A percentile compares a stretch with the other conserved stretches of the same genome.
Evolutionary conservation across 1,140 invertebrate genomes (phyloP).

Genomic region (Cephus cinctus): DNA sequence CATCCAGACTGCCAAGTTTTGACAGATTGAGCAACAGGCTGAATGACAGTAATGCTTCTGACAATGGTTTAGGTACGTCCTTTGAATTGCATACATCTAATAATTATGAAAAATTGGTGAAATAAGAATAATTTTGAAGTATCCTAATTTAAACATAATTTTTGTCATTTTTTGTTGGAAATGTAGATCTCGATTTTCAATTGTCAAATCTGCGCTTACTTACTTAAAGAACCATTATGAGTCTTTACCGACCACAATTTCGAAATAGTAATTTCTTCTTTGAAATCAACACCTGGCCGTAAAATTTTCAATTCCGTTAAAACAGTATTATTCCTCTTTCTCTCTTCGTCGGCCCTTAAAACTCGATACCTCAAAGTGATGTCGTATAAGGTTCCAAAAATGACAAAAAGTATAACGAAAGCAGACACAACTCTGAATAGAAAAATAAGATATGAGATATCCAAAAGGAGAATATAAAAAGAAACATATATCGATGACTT

Average conservation of each 20-base stretch:
- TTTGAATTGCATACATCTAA: conserved; percentile 31
- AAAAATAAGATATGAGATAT: not conserved
- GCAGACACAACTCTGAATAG: not conserved
- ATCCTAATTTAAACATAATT: not conserved
- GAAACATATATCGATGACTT: conserved; percentile 17
- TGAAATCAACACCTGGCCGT: conserved; percentile 4
- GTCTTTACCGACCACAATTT: conserved; percentile 32
- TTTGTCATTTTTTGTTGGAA: not conserved
- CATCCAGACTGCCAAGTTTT: conserved; percentile 34
- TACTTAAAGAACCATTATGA: conserved; percentile 33
- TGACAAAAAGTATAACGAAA: conserved; percentile 22
- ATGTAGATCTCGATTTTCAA: not conserved
- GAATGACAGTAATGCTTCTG: conserved; percentile 36
- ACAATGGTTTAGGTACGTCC: conserved; percentile 27
- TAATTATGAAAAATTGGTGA: not conserved
- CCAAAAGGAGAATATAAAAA: not conserved
- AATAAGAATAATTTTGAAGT: not conserved
- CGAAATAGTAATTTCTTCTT: conserved; percentile 25
- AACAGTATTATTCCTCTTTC: conserved; percentile 2
- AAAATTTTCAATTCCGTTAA: conserved; percentile 17
- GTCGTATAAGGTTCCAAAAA: conserved; percentile 35
- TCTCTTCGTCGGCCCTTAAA: conserved; percentile 17
- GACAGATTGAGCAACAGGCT: conserved; percentile 37
- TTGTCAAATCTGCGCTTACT: not conserved
- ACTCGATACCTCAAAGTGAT: conserved; percentile 32